A percentile compares a stretch with the other conserved stretches of the same genome.
phyloP scores from a whole-genome alignment of 2,113 vertebrate species.

The Brachyhypopomus gauderio region DNA sequence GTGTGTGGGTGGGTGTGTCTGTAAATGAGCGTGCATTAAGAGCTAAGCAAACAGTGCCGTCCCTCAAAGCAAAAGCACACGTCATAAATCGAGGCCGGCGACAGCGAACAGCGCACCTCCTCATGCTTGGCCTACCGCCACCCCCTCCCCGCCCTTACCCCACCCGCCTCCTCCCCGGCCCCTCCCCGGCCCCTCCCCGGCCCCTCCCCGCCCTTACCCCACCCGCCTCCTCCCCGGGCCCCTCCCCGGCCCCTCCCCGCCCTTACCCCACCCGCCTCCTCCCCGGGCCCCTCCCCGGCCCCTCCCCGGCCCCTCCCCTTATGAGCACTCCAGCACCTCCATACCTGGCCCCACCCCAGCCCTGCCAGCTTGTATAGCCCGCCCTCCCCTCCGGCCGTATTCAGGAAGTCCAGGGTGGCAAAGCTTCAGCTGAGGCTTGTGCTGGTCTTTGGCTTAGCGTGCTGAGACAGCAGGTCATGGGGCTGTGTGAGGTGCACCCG shows the following conservation, averaged over 20 bases:
- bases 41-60: constrained; percentile 58
- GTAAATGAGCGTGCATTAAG: constrained; percentile 41
- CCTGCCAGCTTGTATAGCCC: no score
- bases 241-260: constrained; percentile 40
- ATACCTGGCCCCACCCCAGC: no score
- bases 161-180: background rate
- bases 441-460: background rate
- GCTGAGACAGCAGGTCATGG: background rate
- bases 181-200: no score
- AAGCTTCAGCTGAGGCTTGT: background rate
- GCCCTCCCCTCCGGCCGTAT: no score
- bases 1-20: no score
- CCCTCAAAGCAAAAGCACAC: constrained; percentile 60
- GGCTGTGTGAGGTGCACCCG: constrained; percentile 13
- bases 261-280: background rate
- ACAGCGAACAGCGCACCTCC: constrained; percentile 60
- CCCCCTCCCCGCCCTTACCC: constrained; percentile 46
- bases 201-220: background rate
- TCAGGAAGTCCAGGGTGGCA: background rate
- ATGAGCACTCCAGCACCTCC: no score
- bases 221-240: constrained; percentile 27
- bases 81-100: constrained; percentile 60
- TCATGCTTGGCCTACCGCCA: constrained; percentile 53
- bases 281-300: no score
- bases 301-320: background rate